Base-by-base conservation (phyloP, 2,113 vertebrate species). In the Craseonycteris thonglongyai region DNA sequence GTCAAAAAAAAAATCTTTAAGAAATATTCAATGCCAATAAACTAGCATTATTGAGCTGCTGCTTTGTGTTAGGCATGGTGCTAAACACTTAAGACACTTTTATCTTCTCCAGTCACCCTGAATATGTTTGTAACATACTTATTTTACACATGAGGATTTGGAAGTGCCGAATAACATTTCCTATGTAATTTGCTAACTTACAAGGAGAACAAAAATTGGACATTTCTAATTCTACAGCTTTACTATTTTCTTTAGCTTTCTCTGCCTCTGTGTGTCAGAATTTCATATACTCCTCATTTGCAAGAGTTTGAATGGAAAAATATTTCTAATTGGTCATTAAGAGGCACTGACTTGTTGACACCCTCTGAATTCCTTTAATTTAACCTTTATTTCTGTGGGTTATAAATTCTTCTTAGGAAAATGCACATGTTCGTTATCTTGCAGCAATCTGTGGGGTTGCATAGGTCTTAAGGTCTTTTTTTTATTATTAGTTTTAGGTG, bases 171-270 rank as follows among this genome's bases (percentile, higher is more conserved):
- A 11, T 38, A n/a, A n/a, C 59, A 7, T 21, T 74, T 68, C 16
- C 38, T 33, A 1, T 90, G 42, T 81, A 94, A 87, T 28, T 38
- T 69, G 5, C 22, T 85, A 28, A 91, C 56, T 90, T 81, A 82
- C 83, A 47, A 65, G 33, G 61, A 82, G 49, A 61, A 69, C 16
- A 94, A 85, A 76, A 45, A 38, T 38, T 40, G 13, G 16, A 47
- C 28, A 88, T 88, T 85, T 90, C 65, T 95, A 38, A 61, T 76
- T 94, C 38, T 74, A 71, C 78, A 88, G 75, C 24, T 45, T 22
- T 47, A 28, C 11, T 74, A 2, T 75, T 63, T 28, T 40, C 15
- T 61, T 12, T 75, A 93, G n/a, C 30, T 80, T 74, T 66, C 11
- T 86, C 19, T 80, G n/a, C 7, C 19, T 90, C 38, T 45, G 5